These are phyloP conservation scores for Sinocyclocheilus anophthalmus DNA, from an alignment of 2,113 vertebrate species.

Conservation along the genomic window DNA sequence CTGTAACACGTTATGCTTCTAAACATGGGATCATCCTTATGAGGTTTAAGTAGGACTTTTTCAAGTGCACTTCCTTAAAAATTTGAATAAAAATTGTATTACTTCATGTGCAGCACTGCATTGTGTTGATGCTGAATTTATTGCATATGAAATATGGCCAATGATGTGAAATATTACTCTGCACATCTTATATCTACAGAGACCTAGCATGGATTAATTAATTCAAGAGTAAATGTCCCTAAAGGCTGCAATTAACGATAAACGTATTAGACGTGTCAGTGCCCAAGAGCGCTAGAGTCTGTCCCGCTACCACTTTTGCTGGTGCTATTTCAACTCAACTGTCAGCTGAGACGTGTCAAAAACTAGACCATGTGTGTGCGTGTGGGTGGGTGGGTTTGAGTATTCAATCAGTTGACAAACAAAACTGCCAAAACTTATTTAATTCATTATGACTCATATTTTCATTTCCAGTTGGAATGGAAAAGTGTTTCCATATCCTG, in stretches of 20 bases:
- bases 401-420: conserved; percentile 5
- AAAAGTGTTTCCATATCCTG: background rate
- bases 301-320: conserved; percentile 62
- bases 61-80: background rate
- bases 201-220: conserved; percentile 74
- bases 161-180: conserved; percentile 58
- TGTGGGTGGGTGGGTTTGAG: background rate
- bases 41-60: background rate
- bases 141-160: conserved; percentile 31
- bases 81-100: background rate
- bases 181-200: conserved; percentile 57
- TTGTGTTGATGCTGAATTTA: conserved; percentile 34
- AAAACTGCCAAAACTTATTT: conserved; percentile 26
- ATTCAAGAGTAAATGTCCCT: conserved; percentile 77
- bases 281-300: conserved; percentile 73
- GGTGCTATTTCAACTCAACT: conserved; percentile 69
- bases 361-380: conserved; percentile 37
- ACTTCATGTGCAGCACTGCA: background rate
- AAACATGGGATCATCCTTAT: background rate
- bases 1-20: conserved; percentile 19
- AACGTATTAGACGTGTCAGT: conserved; percentile 76
- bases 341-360: conserved; percentile 67
- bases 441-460: conserved; percentile 22
- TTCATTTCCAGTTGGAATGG: conserved; percentile 16
- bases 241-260: conserved; percentile 78